Evolutionary conservation across 1,140 invertebrate genomes (phyloP).

Genomic region (Hesperophylax magnus): DNA sequence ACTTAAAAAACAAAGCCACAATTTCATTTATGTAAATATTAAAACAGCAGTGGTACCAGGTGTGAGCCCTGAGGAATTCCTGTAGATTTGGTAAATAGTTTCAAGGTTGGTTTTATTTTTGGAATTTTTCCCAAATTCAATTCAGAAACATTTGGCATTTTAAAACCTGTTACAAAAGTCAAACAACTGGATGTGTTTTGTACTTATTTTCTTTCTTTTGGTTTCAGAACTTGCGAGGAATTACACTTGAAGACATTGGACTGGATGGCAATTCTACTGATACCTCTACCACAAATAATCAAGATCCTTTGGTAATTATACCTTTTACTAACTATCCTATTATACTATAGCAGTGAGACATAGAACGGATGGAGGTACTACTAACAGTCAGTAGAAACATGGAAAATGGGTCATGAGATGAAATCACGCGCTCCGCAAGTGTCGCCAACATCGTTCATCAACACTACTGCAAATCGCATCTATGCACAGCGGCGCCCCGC

Average conservation of each 20-base stretch:
- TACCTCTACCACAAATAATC: conserved; percentile 66
- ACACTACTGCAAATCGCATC: no score
- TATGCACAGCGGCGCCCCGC: no score
- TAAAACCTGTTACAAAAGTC: no score
- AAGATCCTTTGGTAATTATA: conserved; percentile 78
- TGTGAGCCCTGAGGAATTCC: not conserved
- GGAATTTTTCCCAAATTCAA: not conserved
- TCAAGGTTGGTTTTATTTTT: not conserved
- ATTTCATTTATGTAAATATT: not conserved
- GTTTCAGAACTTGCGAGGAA: conserved; percentile 70
- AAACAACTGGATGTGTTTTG: not conserved
- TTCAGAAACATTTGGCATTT: no score
- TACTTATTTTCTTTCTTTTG: conserved; percentile 33
- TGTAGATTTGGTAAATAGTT: not conserved
- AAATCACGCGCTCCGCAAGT: no score
- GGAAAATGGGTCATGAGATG: no score
- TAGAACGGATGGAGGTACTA: no score
- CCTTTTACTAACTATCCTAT: no score
- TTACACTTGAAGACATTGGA: conserved; percentile 77
- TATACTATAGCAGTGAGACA: no score
- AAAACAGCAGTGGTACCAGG: not conserved
- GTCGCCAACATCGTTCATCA: no score
- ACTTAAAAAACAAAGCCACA: not conserved
- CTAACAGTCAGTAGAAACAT: no score
- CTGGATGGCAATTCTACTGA: conserved; percentile 71